Conservation (phyloP, 64 coral and sea anemone species). For the Montipora foliosa region DNA sequence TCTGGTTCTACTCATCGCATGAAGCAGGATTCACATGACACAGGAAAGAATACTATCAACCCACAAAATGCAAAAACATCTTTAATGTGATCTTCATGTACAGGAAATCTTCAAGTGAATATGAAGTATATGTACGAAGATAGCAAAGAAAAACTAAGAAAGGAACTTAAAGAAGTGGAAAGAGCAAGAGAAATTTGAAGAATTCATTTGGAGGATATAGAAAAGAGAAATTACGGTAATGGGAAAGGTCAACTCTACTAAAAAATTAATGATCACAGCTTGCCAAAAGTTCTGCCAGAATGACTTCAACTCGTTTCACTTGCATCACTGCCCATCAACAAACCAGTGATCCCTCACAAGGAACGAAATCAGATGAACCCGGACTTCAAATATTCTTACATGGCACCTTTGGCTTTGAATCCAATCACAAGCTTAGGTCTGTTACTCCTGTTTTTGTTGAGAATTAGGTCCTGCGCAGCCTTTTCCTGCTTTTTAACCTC, state of each 20-base stretch:
- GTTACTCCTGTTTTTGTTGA: slow-evolving; percentile 96
- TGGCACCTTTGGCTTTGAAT: slow-evolving; percentile 73
- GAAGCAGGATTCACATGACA: neutral
- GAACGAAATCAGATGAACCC: neutral
- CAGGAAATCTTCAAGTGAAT: neutral
- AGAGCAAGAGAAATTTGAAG: neutral
- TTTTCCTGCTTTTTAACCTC: slow-evolving; percentile 97
- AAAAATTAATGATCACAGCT: neutral
- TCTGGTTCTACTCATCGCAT: too few species aligned
- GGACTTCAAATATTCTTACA: neutral
- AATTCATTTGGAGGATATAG: neutral
- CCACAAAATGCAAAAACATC: neutral
- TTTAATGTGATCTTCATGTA: slow-evolving; percentile 33
- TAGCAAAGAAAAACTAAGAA: neutral
- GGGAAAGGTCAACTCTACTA: neutral
- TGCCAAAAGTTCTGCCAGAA: neutral
- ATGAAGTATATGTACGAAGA: neutral
- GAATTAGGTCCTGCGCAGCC: slow-evolving; percentile 93
- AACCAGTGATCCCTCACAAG: neutral
- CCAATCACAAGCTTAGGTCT: slow-evolving; percentile 93
- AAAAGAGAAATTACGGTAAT: neutral
- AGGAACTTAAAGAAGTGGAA: neutral
- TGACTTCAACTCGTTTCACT: neutral
- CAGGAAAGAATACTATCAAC: neutral
- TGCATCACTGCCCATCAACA: neutral